Conservation (phyloP, 2,797 vertebrate species). For the Hippopotamyrus pictus region DNA sequence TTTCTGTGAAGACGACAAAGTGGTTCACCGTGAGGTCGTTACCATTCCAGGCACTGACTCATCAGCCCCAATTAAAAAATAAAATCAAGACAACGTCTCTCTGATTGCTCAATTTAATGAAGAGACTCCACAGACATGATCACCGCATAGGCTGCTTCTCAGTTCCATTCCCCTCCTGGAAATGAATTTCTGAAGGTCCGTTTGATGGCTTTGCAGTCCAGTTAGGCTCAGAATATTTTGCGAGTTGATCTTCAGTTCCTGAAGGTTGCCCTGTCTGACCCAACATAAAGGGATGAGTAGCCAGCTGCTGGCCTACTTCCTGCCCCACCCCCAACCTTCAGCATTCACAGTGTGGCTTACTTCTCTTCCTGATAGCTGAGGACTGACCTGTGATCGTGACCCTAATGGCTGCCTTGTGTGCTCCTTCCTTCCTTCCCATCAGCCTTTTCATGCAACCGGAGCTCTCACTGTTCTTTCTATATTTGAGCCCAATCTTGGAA, state of each 20-base stretch:
- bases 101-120: conserved; percentile 6
- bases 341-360: neutral
- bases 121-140: neutral
- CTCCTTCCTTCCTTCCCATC: neutral
- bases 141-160: neutral
- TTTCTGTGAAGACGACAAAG: neutral
- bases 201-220: neutral
- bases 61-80: conserved; percentile 16
- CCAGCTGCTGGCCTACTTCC: conserved; percentile 14
- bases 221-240: neutral
- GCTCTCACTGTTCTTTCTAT: neutral
- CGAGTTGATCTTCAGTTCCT: neutral
- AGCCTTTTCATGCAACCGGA: neutral
- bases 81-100: conserved; percentile 5
- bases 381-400: neutral
- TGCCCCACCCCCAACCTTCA: neutral
- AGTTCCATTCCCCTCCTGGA: neutral
- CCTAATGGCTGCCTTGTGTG: neutral
- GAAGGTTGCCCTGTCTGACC: neutral
- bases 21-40: neutral
- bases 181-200: neutral
- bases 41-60: neutral
- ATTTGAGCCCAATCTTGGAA: neutral
- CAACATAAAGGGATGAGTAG: neutral
- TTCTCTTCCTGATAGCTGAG: neutral